Base-by-base conservation (phyloP, 1,140 invertebrate species). In the Coenobita brevimanus region DNA sequence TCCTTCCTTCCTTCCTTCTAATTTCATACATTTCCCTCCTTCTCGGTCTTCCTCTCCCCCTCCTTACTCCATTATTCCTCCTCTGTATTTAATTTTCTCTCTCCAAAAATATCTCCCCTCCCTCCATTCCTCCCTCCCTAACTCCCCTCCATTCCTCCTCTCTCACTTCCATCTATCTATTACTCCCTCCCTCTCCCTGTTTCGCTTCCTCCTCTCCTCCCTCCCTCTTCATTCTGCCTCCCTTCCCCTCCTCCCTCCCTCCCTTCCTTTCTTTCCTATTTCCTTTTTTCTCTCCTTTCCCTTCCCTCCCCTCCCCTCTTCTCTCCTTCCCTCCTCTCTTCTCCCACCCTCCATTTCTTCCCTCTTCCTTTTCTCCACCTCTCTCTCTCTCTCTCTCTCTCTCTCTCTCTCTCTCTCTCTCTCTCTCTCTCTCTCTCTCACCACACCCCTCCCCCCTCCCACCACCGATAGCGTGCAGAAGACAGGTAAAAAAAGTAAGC, bases 281-380 rank as follows among this genome's bases (percentile, higher is more conserved):
- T 24, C 62, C n/a, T 2, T 33, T 33, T 2, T 3, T 33, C 33
- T 33, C 24, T 6, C 3, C 10, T 6, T 33, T 33, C 30, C 24
- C 36, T 27, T 6, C 62, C 62, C 4, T 13, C 62, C n/a, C 4
- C 27, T 27, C n/a, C 4, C n/a, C 62, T 27, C n/a, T 24, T 6
- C n/a, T 24, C 27, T 4, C 62, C 27, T 24, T 6, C 62, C 27
- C 27, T n/a, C 62, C 67, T 17, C 67, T 30, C 30, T 36, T 36
- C 67, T 13, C 33, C 67, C 67, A 30, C 17, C 67, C n/a, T 24
- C 27, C 21, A 17, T 62, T 21, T 27, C 27, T 17, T 69, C 27
- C 67, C 27, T 69, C 67, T 30, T 62, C n/a, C 62, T 67, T 67
- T 67, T 67, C 24, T 67, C 62, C 62, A 30, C 13, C 62, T 67